Evolutionary conservation across 2,113 vertebrate species (phyloP), one percentile per base, ranked within the genome.

Genomic region (Albula goreensis): DNA sequence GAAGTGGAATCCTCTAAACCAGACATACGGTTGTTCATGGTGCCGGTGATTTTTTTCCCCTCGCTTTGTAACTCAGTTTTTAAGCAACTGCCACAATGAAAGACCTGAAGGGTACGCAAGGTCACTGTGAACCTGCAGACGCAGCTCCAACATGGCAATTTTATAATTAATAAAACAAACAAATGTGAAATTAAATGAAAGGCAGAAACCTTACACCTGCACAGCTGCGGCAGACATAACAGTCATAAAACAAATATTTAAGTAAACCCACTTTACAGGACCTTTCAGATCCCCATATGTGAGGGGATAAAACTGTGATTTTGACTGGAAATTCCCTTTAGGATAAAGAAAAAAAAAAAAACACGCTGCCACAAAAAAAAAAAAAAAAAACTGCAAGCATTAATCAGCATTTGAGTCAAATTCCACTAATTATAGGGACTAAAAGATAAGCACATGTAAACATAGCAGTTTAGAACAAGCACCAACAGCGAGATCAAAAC

Each of bases 301-400:
- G 84, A 63, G 79, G 87, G 90, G 92, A 89, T 91, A 88, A 83
- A 85, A 88, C 51, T 83, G 86, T 89, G 89, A 89, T 92, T 91
- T 91, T 90, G 53, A 66, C 89, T 93, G 92, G 91, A 93, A 94
- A 93, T 91, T 93, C 91, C 93, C 91, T 87, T 88, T 91, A 88
- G 90, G 90, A 88, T 89, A 88, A 66, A 19, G 6, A 66, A 19
- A 74, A 74, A 74, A 31, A 74, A 74, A 74, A 74, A 1, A 93
- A 89, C 92, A 90, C 86, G 92, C 91, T 86, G 91, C 85, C 89
- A 92, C 91, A 92, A 87, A 63, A 66, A 19, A 74, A 74, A 66
- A 19, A 74, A 74, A 74, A 74, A 1, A 93, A 89, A 89, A 50
- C 60, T 60, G 85, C 87, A 85, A 88, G 89, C 88, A 90, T 91